A percentile compares a stretch with the other conserved stretches of the same genome.
phyloP scores from a whole-genome alignment of 2,113 vertebrate genomes.

The Ammodramus savannarum region DNA sequence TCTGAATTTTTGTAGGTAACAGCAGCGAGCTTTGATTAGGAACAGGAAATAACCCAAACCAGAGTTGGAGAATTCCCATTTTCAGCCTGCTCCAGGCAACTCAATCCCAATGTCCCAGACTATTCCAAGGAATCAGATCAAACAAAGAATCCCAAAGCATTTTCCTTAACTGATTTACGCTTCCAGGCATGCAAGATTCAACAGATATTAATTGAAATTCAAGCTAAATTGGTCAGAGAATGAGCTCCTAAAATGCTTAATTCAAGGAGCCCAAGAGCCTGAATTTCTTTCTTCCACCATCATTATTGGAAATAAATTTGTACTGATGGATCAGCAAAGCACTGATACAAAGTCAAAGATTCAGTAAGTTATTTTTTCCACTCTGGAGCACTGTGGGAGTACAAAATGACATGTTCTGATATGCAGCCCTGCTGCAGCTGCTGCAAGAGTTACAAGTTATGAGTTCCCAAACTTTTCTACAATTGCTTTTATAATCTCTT shows the following conservation, averaged over 20 bases:
- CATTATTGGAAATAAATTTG: not conserved
- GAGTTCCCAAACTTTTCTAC: slow-evolving; percentile 8
- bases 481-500: slow-evolving; percentile 53
- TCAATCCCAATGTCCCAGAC: not conserved
- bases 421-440: not conserved
- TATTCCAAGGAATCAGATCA: not conserved
- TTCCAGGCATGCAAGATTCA: not conserved
- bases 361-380: not conserved
- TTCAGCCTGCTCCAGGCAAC: not conserved
- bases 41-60: not conserved
- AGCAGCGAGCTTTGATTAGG: not conserved
- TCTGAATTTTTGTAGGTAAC: not conserved
- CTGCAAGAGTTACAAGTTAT: not conserved
- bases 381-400: not conserved
- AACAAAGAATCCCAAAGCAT: not conserved
- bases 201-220: not conserved
- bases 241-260: not conserved
- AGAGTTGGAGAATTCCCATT: not conserved
- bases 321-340: not conserved
- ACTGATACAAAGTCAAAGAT: not conserved
- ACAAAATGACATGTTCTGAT: fast-evolving
- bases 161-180: not conserved
- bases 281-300: not conserved
- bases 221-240: not conserved
- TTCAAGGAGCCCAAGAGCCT: not conserved